phyloP scores from a whole-genome alignment of 2,888 invertebrate genomes.

The Petrophora chlorosata region DNA sequence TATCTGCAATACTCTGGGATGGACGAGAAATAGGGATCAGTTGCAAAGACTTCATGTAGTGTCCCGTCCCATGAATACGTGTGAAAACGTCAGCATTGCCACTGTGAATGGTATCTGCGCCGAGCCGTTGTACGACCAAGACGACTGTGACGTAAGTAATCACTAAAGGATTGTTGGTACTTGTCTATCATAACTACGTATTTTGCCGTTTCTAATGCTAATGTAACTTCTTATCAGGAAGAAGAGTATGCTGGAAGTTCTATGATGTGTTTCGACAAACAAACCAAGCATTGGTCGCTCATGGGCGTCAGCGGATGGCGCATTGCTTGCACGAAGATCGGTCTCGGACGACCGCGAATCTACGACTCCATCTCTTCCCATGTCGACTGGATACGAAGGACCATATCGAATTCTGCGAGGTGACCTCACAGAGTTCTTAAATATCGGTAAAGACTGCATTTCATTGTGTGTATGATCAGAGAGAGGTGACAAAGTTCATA shows the following conservation, averaged over 20 bases:
- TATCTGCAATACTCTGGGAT: conserved; percentile 92
- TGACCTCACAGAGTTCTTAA: conserved; percentile 52
- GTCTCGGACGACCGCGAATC: conserved; percentile 90
- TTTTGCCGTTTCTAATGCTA: background rate
- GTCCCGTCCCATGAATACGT: conserved; percentile 90
- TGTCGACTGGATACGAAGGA: conserved; percentile 93
- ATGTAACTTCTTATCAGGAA: conserved; percentile 84
- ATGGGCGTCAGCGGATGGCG: conserved; percentile 93
- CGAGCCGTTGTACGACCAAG: conserved; percentile 90
- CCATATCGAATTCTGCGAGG: conserved; percentile 83
- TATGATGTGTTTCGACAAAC: conserved; percentile 90
- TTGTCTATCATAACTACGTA: background rate
- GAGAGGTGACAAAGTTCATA: conserved; percentile 19
- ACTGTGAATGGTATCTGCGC: conserved; percentile 93
- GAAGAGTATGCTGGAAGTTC: conserved; percentile 95
- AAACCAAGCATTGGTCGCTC: conserved; percentile 90
- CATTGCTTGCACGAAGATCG: conserved; percentile 91
- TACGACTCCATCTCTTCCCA: conserved; percentile 93
- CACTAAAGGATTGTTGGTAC: background rate
- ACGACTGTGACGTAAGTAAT: conserved; percentile 92
- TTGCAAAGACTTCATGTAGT: conserved; percentile 91
- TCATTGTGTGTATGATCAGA: conserved; percentile 27
- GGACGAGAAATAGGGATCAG: conserved; percentile 93
- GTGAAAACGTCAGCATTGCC: conserved; percentile 93
- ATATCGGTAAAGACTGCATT: conserved; percentile 59